Evolutionary conservation across 2,888 invertebrate genomes (phyloP).

Genomic region (Stenchaetothrips biformis): DNA sequence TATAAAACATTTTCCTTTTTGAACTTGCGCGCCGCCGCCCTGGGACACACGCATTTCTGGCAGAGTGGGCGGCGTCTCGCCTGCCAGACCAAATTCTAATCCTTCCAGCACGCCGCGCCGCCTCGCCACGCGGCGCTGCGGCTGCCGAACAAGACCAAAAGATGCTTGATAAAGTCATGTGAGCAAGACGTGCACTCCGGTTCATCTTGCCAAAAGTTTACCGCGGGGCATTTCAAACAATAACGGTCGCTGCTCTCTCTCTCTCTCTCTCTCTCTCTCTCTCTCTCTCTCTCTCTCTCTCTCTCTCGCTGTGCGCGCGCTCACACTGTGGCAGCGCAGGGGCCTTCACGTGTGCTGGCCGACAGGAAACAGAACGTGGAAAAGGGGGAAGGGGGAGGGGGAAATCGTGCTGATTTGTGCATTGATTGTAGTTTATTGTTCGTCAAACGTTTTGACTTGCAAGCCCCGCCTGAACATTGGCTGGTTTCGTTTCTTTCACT

Average conservation of each 20-base stretch:
- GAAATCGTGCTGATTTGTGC: slow-evolving; percentile 4
- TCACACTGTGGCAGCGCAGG: not conserved
- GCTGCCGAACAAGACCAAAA: slow-evolving; percentile 14
- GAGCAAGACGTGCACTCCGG: not conserved
- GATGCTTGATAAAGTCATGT: slow-evolving; percentile 12
- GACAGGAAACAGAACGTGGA: no score
- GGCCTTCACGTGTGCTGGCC: no score
- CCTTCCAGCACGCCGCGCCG: not conserved
- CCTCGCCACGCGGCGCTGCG: not conserved
- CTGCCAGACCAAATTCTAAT: not conserved
- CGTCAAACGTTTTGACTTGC: not conserved
- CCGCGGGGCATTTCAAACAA: slow-evolving; percentile 20
- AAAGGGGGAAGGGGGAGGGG: not conserved
- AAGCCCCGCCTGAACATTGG: not conserved
- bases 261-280: no score
- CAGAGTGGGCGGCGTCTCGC: not conserved
- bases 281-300: no score
- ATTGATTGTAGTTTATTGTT: slow-evolving; percentile 25
- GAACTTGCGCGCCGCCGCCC: not conserved
- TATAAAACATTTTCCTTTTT: not conserved
- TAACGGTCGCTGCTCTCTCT: not conserved
- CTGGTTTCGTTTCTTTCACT: not conserved
- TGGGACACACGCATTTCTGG: not conserved
- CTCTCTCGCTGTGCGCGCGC: not conserved
- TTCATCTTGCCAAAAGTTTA: slow-evolving; percentile 18